These are phyloP conservation scores for Drosophila seclusa DNA, from an alignment of 2,888 invertebrate genomes.

Conservation along the genomic window DNA sequence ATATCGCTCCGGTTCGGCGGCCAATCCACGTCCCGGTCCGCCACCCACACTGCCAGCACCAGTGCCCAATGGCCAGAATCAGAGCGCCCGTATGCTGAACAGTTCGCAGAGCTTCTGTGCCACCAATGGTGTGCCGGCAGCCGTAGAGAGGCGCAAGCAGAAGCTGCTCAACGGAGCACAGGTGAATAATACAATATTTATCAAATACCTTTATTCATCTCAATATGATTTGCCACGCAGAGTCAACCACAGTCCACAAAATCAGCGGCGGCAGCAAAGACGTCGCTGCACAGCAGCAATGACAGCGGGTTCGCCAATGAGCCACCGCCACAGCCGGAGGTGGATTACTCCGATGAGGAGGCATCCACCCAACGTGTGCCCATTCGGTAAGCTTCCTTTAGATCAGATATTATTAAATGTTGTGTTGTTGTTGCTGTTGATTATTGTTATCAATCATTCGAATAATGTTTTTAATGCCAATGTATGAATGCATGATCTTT, in stretches of 20 bases:
- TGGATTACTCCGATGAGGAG: conserved; percentile 96
- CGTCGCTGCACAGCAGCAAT: conserved; percentile 95
- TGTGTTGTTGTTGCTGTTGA: conserved; percentile 27
- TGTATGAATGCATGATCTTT: neutral
- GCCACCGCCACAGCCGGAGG: conserved; percentile 93
- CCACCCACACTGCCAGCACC: conserved; percentile 91
- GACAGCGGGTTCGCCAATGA: conserved; percentile 97
- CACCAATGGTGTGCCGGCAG: conserved; percentile 81
- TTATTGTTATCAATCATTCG: neutral
- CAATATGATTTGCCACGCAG: conserved; percentile 15
- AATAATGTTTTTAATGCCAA: neutral
- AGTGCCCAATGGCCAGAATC: conserved; percentile 86
- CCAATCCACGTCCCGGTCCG: conserved; percentile 88
- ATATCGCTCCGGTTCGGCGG: conserved; percentile 86
- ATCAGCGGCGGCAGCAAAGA: conserved; percentile 87
- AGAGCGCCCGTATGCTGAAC: conserved; percentile 85
- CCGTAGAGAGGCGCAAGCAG: conserved; percentile 82
- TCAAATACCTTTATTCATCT: neutral
- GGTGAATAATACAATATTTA: conserved; percentile 30
- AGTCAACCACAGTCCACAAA: conserved; percentile 73
- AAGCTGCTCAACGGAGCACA: conserved; percentile 81
- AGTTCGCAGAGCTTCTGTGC: conserved; percentile 88
- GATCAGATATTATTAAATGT: neutral
- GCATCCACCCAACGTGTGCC: conserved; percentile 87
- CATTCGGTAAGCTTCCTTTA: conserved; percentile 84